These are phyloP conservation scores for Catocala sponsa DNA, from an alignment of 2,888 invertebrate species.

Conservation along the genomic window DNA sequence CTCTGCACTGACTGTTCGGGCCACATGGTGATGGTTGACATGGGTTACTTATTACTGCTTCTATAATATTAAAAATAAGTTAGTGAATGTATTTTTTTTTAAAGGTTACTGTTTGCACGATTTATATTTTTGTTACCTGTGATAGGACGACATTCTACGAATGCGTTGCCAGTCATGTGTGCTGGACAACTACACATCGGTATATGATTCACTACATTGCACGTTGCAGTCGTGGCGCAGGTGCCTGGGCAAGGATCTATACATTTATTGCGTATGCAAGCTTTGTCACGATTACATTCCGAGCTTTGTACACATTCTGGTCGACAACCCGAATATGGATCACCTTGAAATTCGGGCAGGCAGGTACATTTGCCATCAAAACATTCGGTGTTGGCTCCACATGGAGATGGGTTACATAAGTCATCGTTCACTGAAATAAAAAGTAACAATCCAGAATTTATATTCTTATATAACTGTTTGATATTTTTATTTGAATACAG, in stretches of 20 bases:
- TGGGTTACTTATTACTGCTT: constrained; percentile 84
- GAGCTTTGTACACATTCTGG: constrained; percentile 93
- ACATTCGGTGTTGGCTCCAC: constrained; percentile 92
- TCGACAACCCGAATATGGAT: constrained; percentile 92
- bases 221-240: constrained; percentile 92
- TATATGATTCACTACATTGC: constrained; percentile 90
- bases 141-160: constrained; percentile 88
- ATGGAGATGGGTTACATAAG: constrained; percentile 90
- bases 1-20: constrained; percentile 89
- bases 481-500: too few species aligned
- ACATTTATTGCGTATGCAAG: constrained; percentile 93
- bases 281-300: constrained; percentile 91
- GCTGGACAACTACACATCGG: constrained; percentile 89
- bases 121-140: constrained; percentile 72
- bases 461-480: too few species aligned
- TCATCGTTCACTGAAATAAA: constrained; percentile 74
- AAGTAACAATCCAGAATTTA: background rate
- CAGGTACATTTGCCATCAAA: constrained; percentile 91
- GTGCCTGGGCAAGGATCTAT: constrained; percentile 93
- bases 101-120: too few species aligned
- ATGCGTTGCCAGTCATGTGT: constrained; percentile 91
- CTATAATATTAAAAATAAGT: constrained; percentile 62
- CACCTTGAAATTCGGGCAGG: constrained; percentile 91
- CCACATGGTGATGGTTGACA: constrained; percentile 91
- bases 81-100: too few species aligned